phyloP scores from a whole-genome alignment of 2,113 vertebrate species.

The Corythaeola cristata region DNA sequence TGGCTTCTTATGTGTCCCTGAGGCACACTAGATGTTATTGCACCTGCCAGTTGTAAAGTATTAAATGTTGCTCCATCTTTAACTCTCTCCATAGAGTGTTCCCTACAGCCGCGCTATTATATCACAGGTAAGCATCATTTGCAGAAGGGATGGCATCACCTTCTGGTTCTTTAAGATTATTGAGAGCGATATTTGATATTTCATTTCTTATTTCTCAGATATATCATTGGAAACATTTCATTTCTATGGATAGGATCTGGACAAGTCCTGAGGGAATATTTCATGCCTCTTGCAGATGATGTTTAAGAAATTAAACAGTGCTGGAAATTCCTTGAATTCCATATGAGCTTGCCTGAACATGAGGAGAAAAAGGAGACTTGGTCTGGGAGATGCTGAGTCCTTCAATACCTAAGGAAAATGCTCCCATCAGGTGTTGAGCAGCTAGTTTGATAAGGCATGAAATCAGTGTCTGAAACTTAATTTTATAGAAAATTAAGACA shows the following conservation, averaged over 20 bases:
- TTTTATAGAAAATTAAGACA: slow-evolving; percentile 25
- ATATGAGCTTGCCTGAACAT: neutral
- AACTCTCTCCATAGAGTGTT: neutral
- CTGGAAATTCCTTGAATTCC: neutral
- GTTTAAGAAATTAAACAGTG: neutral
- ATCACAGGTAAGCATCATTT: neutral
- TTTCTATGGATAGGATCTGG: neutral
- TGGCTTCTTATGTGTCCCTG: neutral
- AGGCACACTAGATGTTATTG: neutral
- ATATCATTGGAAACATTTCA: neutral
- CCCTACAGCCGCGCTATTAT: neutral
- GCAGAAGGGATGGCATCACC: neutral
- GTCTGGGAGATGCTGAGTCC: neutral
- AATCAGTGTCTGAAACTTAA: slow-evolving; percentile 1
- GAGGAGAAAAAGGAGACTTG: neutral
- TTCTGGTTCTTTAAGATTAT: neutral
- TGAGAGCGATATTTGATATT: neutral
- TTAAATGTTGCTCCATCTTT: neutral
- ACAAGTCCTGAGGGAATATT: neutral
- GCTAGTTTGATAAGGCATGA: neutral
- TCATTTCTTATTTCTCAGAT: neutral
- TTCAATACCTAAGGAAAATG: neutral
- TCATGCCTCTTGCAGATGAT: neutral
- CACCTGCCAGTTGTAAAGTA: neutral
- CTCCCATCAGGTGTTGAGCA: neutral